Evolutionary conservation across 2,797 vertebrate species (phyloP).

Genomic region (Adrianichthys oophorus): DNA sequence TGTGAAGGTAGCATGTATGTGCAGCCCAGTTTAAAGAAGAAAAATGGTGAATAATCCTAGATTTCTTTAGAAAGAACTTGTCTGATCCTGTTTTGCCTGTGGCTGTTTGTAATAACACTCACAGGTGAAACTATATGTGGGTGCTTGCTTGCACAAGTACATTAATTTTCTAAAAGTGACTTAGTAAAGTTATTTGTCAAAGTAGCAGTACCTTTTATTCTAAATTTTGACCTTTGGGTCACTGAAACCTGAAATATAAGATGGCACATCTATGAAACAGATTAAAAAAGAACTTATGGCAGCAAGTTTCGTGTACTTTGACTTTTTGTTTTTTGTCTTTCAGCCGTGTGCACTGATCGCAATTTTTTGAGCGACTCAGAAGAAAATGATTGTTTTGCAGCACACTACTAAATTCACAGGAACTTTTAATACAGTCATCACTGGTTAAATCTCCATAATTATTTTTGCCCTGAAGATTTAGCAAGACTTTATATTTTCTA

Average conservation of each 20-base stretch:
- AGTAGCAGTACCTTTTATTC: constrained; percentile 15
- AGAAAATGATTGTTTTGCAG: no score
- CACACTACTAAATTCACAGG: no score
- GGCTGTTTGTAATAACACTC: constrained; percentile 9
- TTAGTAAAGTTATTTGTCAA: constrained; percentile 30
- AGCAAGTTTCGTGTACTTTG: no score
- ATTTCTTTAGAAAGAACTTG: constrained; percentile 25
- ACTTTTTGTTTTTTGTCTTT: no score
- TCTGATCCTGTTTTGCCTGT: constrained; percentile 36
- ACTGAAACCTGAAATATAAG: constrained; percentile 8
- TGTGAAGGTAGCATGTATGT: constrained; percentile 26
- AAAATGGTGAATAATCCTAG: constrained; percentile 14
- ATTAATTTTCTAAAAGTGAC: constrained; percentile 25
- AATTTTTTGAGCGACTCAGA: no score
- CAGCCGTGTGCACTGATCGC: no score
- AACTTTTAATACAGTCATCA: no score
- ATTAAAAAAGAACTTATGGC: not conserved
- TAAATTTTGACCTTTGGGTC: constrained; percentile 12
- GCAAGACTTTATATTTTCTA: no score
- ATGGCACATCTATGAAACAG: not conserved
- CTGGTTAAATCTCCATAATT: no score
- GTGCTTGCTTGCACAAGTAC: constrained; percentile 17
- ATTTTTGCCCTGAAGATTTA: no score
- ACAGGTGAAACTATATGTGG: not conserved
- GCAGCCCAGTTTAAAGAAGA: constrained; percentile 1